Percentiles rank a stretch among this genome's conserved stretches.
Conservation (phyloP, 2,113 vertebrate genomes). For the Percopsis transmontana region DNA sequence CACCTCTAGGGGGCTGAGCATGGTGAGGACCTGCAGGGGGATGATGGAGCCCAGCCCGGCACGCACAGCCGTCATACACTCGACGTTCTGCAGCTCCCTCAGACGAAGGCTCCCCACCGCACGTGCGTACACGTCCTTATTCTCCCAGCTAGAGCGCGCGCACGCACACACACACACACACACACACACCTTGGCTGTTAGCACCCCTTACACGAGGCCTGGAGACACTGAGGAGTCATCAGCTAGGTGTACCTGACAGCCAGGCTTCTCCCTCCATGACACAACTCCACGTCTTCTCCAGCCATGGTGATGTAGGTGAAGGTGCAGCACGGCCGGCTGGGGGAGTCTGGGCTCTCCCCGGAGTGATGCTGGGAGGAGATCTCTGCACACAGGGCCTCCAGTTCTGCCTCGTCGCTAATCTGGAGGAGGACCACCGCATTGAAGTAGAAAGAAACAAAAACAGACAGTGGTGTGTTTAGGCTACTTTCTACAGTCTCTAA, state of each 20-base stretch:
- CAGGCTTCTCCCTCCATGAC: slow-evolving; percentile 86
- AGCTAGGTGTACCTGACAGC: slow-evolving; percentile 80
- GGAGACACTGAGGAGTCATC: neutral
- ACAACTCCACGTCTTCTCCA: slow-evolving; percentile 94
- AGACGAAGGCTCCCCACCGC: slow-evolving; percentile 89
- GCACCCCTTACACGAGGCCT: neutral
- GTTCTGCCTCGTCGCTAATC: slow-evolving; percentile 88
- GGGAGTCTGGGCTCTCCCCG: slow-evolving; percentile 91
- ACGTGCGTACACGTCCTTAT: slow-evolving; percentile 88
- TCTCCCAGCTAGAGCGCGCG: slow-evolving; percentile 86
- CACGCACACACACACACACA: slow-evolving; percentile 15
- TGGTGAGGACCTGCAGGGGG: slow-evolving; percentile 94
- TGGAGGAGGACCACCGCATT: slow-evolving; percentile 39
- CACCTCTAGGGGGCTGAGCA: slow-evolving; percentile 89
- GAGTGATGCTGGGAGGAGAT: slow-evolving; percentile 91
- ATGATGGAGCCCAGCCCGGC: slow-evolving; percentile 93
- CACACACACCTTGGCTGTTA: slow-evolving; percentile 14
- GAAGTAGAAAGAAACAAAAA: neutral
- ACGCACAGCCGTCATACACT: slow-evolving; percentile 89
- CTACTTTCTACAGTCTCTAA: too few relatives aligned
- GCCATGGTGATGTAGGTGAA: slow-evolving; percentile 94
- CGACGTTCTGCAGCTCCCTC: slow-evolving; percentile 88
- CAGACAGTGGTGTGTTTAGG: neutral
- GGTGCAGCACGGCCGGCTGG: slow-evolving; percentile 90
- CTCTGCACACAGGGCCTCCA: slow-evolving; percentile 93